Base-by-base conservation (phyloP, 2,113 vertebrate species). In the Clinocottus analis region DNA sequence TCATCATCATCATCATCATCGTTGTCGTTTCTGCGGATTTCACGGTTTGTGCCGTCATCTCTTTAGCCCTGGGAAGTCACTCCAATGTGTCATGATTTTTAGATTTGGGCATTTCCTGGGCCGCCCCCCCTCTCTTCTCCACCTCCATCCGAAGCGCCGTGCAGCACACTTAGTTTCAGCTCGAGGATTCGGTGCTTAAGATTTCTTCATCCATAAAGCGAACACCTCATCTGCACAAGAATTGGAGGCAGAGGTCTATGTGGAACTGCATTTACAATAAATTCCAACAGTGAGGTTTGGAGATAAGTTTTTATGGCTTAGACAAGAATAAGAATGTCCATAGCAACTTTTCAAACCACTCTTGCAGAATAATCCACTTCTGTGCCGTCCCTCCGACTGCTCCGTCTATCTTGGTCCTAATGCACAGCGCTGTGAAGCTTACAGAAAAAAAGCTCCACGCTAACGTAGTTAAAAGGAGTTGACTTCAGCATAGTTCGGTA, bases 271-370 rank as follows among this genome's bases (percentile, higher is more conserved):
- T 43, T 35, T 35, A 23, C 17, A 45, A 43, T 17, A 45, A 47
- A 60, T 21, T 59, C 5, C 9, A 31, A 45, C 0, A 45, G 39
- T 2, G 47, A 53, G 5, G 4, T 4, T 53, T 23, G 51, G 51
- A 23, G 21, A 23, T 23, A 25, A 10, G 12, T 45, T 61, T 58
- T 5, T 35, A 35, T 72, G 70, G 27, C 56, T 35, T 49, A 4
- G 13, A 72, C 70, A 47, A 61, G 56, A 72, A 23, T 33, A 47
- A 33, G 17, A 33, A 59, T 4, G 69, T 72, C 49, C 23, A 5
- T 3, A n/a, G 37, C 43, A 61, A 35, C 29, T 19, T 47, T 35
- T 72, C 29, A 23, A 73, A 49, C 7, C 21, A 7, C 19, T 55
- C n/a, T 61, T 47, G 27, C 55, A 60, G 39, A n/a, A 35, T n/a